These are phyloP conservation scores for Dromaius novaehollandiae DNA, from an alignment of 2,113 vertebrate genomes.

Conservation along the genomic window DNA sequence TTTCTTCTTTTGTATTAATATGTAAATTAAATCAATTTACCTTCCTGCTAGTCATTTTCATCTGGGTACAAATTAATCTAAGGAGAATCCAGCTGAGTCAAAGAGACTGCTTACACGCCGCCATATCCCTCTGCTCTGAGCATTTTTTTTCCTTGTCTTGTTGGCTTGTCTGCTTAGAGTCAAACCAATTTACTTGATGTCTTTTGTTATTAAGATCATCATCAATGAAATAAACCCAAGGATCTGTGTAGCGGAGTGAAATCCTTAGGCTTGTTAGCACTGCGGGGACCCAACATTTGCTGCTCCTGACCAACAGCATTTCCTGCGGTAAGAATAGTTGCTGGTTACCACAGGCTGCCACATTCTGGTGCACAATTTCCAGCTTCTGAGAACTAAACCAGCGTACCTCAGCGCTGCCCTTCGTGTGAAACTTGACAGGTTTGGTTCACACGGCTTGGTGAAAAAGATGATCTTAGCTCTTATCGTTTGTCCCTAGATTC, in stretches of 20 bases:
- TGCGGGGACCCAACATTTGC: neutral
- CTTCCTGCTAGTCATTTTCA: neutral
- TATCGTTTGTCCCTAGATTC: neutral
- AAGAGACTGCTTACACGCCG: neutral
- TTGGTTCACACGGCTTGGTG: neutral
- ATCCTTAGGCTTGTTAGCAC: neutral
- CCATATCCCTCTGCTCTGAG: neutral
- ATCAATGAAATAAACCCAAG: neutral
- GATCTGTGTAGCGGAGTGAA: neutral
- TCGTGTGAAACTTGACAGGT: neutral
- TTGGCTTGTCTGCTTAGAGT: neutral
- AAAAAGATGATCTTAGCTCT: neutral
- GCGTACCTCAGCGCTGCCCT: neutral
- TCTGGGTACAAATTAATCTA: neutral
- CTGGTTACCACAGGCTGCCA: constrained; percentile 12
- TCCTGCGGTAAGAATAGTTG: constrained; percentile 46
- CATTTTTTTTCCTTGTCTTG: neutral
- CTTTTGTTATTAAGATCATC: neutral
- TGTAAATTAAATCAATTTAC: neutral
- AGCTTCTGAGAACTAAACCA: neutral
- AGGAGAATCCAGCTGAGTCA: neutral
- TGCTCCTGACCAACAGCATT: constrained; percentile 14
- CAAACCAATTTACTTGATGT: neutral
- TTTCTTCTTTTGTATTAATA: neutral
- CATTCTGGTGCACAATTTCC: constrained; percentile 19